Conservation (phyloP, 2,888 invertebrate genomes). For the Mimumesa dahlbomi region DNA sequence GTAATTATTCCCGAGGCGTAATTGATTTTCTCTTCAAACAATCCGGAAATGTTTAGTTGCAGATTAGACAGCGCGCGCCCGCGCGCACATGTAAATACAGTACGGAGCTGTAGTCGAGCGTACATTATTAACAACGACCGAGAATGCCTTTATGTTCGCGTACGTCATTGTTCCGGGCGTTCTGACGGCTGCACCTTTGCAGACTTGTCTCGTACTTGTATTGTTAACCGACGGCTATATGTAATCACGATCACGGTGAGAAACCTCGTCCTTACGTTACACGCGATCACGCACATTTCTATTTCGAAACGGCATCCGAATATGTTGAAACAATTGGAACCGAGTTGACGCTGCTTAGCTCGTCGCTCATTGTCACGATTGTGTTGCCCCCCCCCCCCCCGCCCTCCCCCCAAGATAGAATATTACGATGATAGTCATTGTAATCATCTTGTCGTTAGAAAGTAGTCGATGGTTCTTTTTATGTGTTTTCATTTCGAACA, state of each 20-base stretch:
- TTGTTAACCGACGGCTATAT: conserved; percentile 45
- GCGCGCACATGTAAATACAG: neutral
- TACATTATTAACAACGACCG: conserved; percentile 50
- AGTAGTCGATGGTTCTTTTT: too few relatives aligned
- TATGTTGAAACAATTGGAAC: too few relatives aligned
- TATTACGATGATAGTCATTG: too few relatives aligned
- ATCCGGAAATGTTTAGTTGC: conserved; percentile 6
- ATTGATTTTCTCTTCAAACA: conserved; percentile 28
- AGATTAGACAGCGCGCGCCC: neutral
- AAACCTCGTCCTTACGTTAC: conserved; percentile 32
- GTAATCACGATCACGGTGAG: conserved; percentile 20
- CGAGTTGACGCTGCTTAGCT: too few relatives aligned
- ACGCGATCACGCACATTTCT: conserved; percentile 14
- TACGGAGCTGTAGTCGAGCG: conserved; percentile 23
- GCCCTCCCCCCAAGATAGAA: too few relatives aligned
- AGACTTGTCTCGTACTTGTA: conserved; percentile 46
- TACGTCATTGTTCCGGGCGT: conserved; percentile 48
- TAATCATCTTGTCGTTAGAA: too few relatives aligned
- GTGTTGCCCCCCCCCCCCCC: too few relatives aligned
- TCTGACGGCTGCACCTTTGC: conserved; percentile 41
- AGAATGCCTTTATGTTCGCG: conserved; percentile 41
- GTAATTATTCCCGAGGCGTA: neutral
- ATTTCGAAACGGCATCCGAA: too few relatives aligned
- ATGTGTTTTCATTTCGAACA: too few relatives aligned
- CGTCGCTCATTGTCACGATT: too few relatives aligned